Conservation (phyloP, 2,797 vertebrate species). For the Typhlichthys eigenmanni region DNA sequence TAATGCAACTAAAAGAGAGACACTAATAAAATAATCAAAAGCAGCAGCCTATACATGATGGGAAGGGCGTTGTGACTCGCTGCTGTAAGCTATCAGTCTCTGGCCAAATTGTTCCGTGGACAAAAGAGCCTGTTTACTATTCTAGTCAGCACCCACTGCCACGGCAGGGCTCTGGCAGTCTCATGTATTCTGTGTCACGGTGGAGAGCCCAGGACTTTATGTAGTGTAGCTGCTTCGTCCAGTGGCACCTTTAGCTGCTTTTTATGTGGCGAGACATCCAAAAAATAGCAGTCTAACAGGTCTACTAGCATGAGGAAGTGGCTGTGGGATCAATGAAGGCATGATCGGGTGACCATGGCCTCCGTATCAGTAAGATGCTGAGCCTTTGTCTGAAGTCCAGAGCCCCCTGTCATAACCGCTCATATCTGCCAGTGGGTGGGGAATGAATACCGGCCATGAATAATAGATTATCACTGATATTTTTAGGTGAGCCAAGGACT, state of each 20-base stretch:
- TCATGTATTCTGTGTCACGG: conserved; percentile 66
- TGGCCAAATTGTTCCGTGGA: conserved; percentile 47
- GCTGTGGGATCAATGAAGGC: conserved; percentile 72
- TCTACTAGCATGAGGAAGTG: conserved; percentile 71
- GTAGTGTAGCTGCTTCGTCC: conserved; percentile 68
- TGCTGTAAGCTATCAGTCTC: conserved; percentile 62
- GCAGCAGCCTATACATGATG: conserved; percentile 50
- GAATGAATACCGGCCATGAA: conserved; percentile 77
- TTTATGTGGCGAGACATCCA: conserved; percentile 69
- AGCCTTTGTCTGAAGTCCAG: conserved; percentile 53
- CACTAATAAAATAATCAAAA: conserved; percentile 57
- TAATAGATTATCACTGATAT: conserved; percentile 80
- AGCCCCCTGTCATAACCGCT: conserved; percentile 67
- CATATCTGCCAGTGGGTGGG: conserved; percentile 72
- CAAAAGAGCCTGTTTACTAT: conserved; percentile 67
- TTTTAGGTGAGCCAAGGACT: conserved; percentile 77
- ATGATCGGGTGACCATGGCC: conserved; percentile 68
- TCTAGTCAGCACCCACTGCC: conserved; percentile 48
- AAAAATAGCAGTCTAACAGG: conserved; percentile 67
- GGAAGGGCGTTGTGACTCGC: conserved; percentile 46
- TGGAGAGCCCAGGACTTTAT: conserved; percentile 54
- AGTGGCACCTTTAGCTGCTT: conserved; percentile 63
- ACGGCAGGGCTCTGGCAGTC: conserved; percentile 40
- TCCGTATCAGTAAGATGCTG: conserved; percentile 47
- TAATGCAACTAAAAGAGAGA: conserved; percentile 45